Conservation (phyloP, 2,797 vertebrate genomes). For the Anguilla marmorata region DNA sequence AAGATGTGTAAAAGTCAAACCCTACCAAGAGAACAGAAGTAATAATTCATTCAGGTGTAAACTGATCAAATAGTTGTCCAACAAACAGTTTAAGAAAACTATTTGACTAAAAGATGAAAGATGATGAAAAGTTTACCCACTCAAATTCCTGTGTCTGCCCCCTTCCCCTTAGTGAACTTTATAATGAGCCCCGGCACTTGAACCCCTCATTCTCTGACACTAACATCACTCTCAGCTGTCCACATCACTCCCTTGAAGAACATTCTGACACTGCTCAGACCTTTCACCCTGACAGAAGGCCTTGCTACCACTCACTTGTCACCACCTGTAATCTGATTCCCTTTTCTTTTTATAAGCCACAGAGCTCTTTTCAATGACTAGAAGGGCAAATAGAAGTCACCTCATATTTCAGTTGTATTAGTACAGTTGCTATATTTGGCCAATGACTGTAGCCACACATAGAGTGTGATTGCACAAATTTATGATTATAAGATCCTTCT, state of each 20-base stretch:
- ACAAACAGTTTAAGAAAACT: neutral
- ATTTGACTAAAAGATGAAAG: neutral
- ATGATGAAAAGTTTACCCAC: neutral
- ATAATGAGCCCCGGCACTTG: constrained; percentile 26
- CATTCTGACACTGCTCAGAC: neutral
- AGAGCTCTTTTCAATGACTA: constrained; percentile 4
- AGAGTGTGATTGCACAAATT: neutral
- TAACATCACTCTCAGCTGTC: constrained; percentile 23
- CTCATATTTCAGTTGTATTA: constrained; percentile 12
- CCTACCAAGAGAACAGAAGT: neutral
- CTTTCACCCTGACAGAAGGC: constrained; percentile 1
- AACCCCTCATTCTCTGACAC: neutral
- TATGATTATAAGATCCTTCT: neutral
- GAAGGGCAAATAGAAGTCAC: neutral
- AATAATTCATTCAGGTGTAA: neutral
- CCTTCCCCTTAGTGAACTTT: neutral
- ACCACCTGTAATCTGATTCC: constrained; percentile 9
- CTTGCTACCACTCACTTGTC: neutral
- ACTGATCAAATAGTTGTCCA: neutral
- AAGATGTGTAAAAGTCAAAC: neutral
- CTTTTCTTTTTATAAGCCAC: constrained; percentile 23
- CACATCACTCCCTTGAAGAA: neutral
- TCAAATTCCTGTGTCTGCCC: neutral
- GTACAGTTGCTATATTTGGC: neutral
- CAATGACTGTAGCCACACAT: neutral